Percentiles rank a stretch among this genome's conserved stretches.
These are phyloP conservation scores for Cassiopea xamachana DNA, from an alignment of 30 jellyfish, hydroid and myxozoan genomes.

Conservation along the genomic window DNA sequence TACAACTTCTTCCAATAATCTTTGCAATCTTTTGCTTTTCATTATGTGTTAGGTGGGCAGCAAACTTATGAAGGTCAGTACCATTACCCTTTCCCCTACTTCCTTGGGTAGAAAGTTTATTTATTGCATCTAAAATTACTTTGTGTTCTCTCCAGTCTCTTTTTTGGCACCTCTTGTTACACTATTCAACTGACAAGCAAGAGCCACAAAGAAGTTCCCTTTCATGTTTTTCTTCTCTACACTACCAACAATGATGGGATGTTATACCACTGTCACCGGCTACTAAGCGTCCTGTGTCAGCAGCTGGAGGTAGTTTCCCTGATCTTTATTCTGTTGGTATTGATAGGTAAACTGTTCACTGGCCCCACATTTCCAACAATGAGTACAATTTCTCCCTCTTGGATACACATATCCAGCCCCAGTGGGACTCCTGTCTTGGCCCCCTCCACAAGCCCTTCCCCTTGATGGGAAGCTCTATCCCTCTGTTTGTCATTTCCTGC, in stretches of 20 bases:
- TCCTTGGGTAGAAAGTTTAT: not conserved
- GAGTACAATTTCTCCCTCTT: slow-evolving; percentile 11
- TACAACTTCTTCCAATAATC: not conserved
- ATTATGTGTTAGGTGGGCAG: slow-evolving; percentile 26
- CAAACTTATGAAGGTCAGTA: not conserved
- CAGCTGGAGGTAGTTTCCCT: slow-evolving; percentile 37
- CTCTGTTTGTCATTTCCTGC: slow-evolving; percentile 9
- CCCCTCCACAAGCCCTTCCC: slow-evolving; percentile 23
- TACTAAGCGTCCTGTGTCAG: slow-evolving; percentile 34
- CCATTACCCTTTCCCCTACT: slow-evolving; percentile 1
- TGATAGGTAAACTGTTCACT: not conserved
- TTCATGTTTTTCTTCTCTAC: slow-evolving; percentile 54
- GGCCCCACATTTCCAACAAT: slow-evolving; percentile 32
- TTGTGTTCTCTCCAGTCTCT: slow-evolving; percentile 26
- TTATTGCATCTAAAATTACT: slow-evolving; percentile 23
- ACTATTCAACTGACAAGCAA: slow-evolving; percentile 25
- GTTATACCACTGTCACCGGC: slow-evolving; percentile 17
- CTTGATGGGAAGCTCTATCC: not conserved
- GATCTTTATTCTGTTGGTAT: slow-evolving; percentile 8
- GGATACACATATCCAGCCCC: slow-evolving; percentile 28
- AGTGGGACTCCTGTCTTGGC: slow-evolving; percentile 19
- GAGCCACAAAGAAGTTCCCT: slow-evolving; percentile 28
- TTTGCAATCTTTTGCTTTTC: slow-evolving; percentile 21
- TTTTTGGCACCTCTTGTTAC: slow-evolving; percentile 21
- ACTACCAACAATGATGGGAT: slow-evolving; percentile 40